Evolutionary conservation across 2,888 invertebrate species (phyloP), one percentile per base, ranked within the genome.

Genomic region (Sclerodermus sp.): DNA sequence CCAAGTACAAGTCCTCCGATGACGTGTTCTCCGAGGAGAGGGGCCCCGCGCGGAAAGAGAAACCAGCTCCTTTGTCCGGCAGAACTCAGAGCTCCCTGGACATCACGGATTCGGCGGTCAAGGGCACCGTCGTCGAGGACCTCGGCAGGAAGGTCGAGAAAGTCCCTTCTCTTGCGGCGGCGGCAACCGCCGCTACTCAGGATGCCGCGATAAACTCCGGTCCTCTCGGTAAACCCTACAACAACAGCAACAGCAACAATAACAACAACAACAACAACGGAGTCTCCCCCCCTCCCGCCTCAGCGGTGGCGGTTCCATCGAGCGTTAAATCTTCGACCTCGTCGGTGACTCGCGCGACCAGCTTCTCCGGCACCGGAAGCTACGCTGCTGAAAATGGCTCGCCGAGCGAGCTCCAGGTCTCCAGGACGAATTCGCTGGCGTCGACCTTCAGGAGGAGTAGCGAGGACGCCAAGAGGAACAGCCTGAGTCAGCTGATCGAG

Each of bases 401-500:
- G 23, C 8, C 23, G 4, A 8, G 23, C 8, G 23, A 23, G 23
- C 23, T 8, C 23, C 23, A 23, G 23, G 62, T 74, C 16, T 57
- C 71, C 6, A 58, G 76, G 17, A 70, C 76, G 0, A 76, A 70
- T 38, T 76, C 76, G 0, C 51, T 76, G 16, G 74, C 68, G 2
- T 75, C 76, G 12, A 72, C 70, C 2, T 69, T 74, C 29, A 59
- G 66, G 38, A 62, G 60, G 13, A 57, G 52, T 15, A 60, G 40
- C 30, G 70, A 69, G 14, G 68, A 64, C 32, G 78, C 80, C 60
- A 84, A 86, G 57, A 84, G 85, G 71, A 84, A 84, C 1, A 87
- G 88, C 54, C 82, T 91, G 68, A 88, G 87, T 66, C 86, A 87
- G 62, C 79, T 93, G 60, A 84, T 90, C 63, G 93, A 93, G 76